phyloP scores from a whole-genome alignment of 1,140 invertebrate species.

The Solenopsis fugax region DNA sequence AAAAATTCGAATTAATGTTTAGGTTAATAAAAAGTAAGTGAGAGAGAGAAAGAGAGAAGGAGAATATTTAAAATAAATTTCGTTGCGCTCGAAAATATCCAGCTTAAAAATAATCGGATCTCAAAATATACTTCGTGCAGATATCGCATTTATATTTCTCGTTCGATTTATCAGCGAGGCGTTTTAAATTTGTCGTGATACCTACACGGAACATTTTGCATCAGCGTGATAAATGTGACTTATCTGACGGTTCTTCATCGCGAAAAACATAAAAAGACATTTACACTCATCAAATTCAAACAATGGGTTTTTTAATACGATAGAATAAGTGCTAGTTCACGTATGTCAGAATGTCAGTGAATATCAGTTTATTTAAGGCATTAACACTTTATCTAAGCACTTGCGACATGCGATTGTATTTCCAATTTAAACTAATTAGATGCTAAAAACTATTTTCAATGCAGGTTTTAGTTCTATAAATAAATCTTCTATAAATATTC shows the following conservation, averaged over 20 bases:
- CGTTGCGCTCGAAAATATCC: neutral
- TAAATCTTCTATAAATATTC: too few relatives aligned
- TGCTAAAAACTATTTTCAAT: neutral
- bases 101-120: slow-evolving; percentile 18
- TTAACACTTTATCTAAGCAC: neutral
- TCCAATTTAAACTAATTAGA: slow-evolving; percentile 5
- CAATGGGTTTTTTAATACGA: neutral
- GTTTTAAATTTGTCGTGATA: slow-evolving; percentile 8
- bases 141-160: slow-evolving; percentile 7
- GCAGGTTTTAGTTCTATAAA: too few relatives aligned
- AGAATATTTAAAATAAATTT: neutral
- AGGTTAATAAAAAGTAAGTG: slow-evolving; percentile 2
- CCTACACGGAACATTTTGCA: neutral
- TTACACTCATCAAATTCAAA: slow-evolving; percentile 26
- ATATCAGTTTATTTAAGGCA: neutral
- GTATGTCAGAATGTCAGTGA: neutral
- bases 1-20: slow-evolving; percentile 7
- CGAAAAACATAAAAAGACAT: slow-evolving; percentile 15
- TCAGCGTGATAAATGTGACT: slow-evolving; percentile 1
- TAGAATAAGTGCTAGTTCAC: neutral
- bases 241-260: neutral
- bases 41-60: too few relatives aligned
- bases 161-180: slow-evolving; percentile 21
- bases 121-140: neutral
- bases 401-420: neutral